Evolutionary conservation across 1,140 invertebrate genomes (phyloP).

Genomic region (Gryon sp.): DNA sequence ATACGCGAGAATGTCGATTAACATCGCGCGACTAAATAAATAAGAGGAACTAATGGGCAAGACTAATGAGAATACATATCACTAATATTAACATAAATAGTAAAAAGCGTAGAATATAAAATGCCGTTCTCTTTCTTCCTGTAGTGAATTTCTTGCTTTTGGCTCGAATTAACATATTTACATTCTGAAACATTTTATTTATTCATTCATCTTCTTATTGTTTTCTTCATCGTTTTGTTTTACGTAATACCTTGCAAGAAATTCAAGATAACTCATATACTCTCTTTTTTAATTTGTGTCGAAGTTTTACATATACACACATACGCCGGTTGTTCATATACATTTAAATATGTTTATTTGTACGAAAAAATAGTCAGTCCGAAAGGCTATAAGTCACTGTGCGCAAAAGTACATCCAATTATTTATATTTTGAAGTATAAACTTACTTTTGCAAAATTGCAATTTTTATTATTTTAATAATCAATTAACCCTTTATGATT

Average conservation of each 20-base stretch:
- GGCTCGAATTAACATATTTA: too few species aligned
- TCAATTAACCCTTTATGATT: too few species aligned
- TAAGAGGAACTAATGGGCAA: conserved; percentile 28
- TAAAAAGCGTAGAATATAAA: conserved; percentile 11
- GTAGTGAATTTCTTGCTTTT: conserved; percentile 3
- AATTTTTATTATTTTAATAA: too few species aligned
- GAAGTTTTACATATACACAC: conserved; percentile 6
- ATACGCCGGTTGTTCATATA: background rate
- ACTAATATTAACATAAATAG: conserved; percentile 21
- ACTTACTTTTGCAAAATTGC: too few species aligned
- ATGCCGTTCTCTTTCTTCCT: conserved; percentile 13
- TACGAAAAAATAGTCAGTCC: background rate
- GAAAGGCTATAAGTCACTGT: too few species aligned
- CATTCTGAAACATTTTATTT: too few species aligned
- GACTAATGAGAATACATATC: conserved; percentile 1
- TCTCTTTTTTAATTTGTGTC: too few species aligned
- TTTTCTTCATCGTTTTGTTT: too few species aligned
- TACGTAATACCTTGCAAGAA: background rate
- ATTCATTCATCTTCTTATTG: too few species aligned
- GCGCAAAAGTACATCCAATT: too few species aligned
- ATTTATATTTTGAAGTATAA: too few species aligned
- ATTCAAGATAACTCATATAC: background rate
- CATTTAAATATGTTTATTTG: background rate
- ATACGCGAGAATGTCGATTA: conserved; percentile 4
- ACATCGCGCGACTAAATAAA: conserved; percentile 27